Conservation (phyloP, 2,888 invertebrate species). For the Tipula vernalis region DNA sequence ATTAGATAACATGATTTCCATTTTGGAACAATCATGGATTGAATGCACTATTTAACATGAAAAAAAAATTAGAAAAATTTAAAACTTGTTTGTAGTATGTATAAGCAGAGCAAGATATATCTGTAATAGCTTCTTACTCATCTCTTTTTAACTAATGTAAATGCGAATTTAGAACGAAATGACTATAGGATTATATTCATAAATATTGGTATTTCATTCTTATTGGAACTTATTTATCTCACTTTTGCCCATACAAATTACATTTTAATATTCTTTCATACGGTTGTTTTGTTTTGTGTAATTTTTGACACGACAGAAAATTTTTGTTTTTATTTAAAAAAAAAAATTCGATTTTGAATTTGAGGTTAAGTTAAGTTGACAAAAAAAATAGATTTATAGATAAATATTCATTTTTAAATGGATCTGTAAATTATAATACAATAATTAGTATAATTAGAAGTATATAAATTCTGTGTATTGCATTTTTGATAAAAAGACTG, state of each 20-base stretch:
- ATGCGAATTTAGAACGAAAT: background rate
- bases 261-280: too few relatives aligned
- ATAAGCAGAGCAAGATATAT: background rate
- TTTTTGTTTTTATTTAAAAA: background rate
- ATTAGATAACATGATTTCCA: too few relatives aligned
- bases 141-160: background rate
- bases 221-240: background rate
- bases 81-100: background rate
- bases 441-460: background rate
- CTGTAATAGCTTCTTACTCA: background rate
- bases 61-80: too few relatives aligned
- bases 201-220: background rate
- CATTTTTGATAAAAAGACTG: background rate
- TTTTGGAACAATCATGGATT: background rate
- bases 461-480: background rate
- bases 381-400: background rate
- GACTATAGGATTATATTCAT: background rate
- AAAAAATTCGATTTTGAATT: background rate
- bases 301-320: background rate
- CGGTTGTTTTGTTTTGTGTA: background rate
- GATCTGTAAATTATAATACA: background rate
- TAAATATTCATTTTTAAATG: background rate
- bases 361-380: background rate
- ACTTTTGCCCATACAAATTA: too few relatives aligned
- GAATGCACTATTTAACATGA: background rate